These are phyloP conservation scores for Galleria mellonella DNA, from an alignment of 1,140 invertebrate species.

Conservation along the genomic window DNA sequence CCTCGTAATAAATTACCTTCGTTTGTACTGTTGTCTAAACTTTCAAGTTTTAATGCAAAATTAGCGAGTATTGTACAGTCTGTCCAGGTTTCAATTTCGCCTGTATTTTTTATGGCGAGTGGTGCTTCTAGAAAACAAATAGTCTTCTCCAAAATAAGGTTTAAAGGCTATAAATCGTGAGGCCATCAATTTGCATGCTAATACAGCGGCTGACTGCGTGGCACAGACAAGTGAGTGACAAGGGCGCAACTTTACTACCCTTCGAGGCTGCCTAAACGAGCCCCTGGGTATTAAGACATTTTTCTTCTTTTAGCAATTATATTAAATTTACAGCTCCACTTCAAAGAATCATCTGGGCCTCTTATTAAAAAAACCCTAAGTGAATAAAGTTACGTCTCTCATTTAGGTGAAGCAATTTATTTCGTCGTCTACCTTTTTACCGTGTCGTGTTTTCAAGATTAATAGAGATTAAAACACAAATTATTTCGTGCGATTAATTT, in stretches of 20 bases:
- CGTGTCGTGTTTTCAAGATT: too few relatives aligned
- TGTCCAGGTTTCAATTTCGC: not conserved
- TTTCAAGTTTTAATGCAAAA: conserved; percentile 4
- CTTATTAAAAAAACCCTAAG: conserved; percentile 26
- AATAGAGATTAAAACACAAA: too few relatives aligned
- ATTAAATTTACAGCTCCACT: conserved; percentile 36
- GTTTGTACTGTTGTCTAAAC: not conserved
- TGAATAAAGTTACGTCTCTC: conserved; percentile 21
- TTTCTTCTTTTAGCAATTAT: conserved; percentile 49
- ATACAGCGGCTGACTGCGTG: conserved; percentile 28
- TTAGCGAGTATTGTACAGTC: conserved; percentile 1
- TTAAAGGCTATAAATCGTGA: conserved; percentile 29
- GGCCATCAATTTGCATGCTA: conserved; percentile 57
- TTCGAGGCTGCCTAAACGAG: conserved; percentile 31
- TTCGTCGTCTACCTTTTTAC: too few relatives aligned
- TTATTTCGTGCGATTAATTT: too few relatives aligned
- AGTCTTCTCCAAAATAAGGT: conserved; percentile 4
- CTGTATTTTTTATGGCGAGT: not conserved
- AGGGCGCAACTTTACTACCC: conserved; percentile 36
- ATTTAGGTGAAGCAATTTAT: conserved; percentile 2
- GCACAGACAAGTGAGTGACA: conserved; percentile 53
- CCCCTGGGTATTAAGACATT: conserved; percentile 51
- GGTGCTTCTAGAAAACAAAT: not conserved
- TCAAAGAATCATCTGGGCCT: conserved; percentile 26
- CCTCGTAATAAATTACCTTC: conserved; percentile 8